Base-by-base conservation (phyloP, 1,140 invertebrate species). In the Euschistus heros region DNA sequence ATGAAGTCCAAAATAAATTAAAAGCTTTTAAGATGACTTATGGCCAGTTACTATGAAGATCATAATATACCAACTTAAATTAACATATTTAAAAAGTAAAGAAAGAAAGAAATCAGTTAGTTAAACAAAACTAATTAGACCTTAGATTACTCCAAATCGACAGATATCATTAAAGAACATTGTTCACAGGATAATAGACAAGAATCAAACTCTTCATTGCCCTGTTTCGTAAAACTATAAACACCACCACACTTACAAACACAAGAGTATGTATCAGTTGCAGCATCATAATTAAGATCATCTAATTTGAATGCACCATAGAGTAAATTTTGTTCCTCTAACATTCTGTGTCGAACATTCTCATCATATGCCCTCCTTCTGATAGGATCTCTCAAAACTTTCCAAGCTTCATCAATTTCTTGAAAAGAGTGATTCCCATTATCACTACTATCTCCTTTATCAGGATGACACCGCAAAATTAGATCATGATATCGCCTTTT, bases 221-320 rank as follows among this genome's bases (percentile, higher is more conserved):
- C 77, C 66, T 71, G 70, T 64, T 73, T 74, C 26, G 75, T 63
- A 44, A 86, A 75, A n/a, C 73, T 71, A 74, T 86, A 86, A 67
- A 75, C 68, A 26, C 79, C 80, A 54, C 85, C 84, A 76, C 86
- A 87, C 71, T 84, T 78, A 72, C 86, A 87, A 10, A 69, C 74
- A 72, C 82, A 86, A 22, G 73, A 74, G 61, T 80, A 77, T 17
- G 71, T 64, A 64, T 74, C 69, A 59, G 76, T 70, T 37, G 76
- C 68, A 17, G 73, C 59, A 64, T 78, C 71, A 64, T 72, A 73
- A 59, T 77, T 69, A 69, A 86, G 75, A n/a, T 85, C 78, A 2
- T 75, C 68, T 17, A 78, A 63, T 26, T 67, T 69, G 57, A 86
- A 72, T 55, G 75, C 77, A n/a, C 80, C 81, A 74, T 80, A 85